Evolutionary conservation across 1,140 invertebrate species (phyloP).

Genomic region (Liolophura sinensis): DNA sequence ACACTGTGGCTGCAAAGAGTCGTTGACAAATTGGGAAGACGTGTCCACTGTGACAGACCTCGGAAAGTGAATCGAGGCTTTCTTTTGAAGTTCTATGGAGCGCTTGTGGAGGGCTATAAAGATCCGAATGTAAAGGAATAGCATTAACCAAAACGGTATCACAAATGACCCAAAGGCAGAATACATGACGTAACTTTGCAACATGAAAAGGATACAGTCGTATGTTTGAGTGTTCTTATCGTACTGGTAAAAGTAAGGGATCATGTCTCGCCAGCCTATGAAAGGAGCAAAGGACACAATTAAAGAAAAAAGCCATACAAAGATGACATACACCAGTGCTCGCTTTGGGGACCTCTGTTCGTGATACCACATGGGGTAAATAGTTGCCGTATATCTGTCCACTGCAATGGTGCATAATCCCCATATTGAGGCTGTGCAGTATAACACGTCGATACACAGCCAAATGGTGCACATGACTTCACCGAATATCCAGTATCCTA

Average conservation of each 20-base stretch:
- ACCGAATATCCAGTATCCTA: constrained; percentile 59
- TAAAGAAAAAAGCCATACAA: constrained; percentile 58
- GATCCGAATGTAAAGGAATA: constrained; percentile 96
- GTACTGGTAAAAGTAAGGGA: constrained; percentile 43
- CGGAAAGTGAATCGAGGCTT: constrained; percentile 3
- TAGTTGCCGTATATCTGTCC: constrained; percentile 58
- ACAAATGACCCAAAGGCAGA: constrained; percentile 95
- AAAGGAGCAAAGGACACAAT: constrained; percentile 56
- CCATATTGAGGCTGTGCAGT: constrained; percentile 61
- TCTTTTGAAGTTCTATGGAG: constrained; percentile 26
- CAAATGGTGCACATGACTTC: constrained; percentile 48
- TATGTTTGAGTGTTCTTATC: constrained; percentile 37
- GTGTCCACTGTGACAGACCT: no score
- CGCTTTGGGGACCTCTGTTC: constrained; percentile 45
- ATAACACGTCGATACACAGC: constrained; percentile 57
- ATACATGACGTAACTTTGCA: constrained; percentile 90
- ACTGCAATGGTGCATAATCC: constrained; percentile 57
- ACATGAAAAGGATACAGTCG: constrained; percentile 55
- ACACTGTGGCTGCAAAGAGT: no score
- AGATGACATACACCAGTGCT: constrained; percentile 52
- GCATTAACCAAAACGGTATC: constrained; percentile 93
- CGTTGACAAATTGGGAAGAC: no score
- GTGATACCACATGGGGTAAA: constrained; percentile 59
- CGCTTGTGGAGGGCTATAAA: constrained; percentile 69
- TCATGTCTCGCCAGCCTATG: constrained; percentile 55